Base-by-base conservation (phyloP, 2,888 invertebrate species). In the Seladonia tumulorum region DNA sequence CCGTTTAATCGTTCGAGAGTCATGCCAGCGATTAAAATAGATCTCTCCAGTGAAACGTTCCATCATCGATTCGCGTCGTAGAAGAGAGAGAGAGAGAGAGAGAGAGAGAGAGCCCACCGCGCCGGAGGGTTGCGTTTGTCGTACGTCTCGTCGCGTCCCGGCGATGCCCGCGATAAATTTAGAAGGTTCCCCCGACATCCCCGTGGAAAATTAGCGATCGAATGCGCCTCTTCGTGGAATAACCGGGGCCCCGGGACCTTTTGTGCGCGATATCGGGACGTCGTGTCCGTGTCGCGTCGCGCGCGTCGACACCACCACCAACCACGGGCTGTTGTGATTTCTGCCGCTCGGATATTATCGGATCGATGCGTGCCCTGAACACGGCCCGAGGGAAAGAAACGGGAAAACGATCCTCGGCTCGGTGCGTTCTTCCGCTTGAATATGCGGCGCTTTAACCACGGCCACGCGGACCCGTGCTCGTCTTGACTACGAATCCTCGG, bases 401-500 rank as follows among this genome's bases (percentile, higher is more conserved):
- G 53, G 45, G 70, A 35, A 49, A 45, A 76, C 18, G 35, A 49
- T 49, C 68, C 45, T 73, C 29, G 76, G 60, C 25, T 29, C 53
- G 66, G 22, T 16, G 47, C 12, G 75, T 42, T 68, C 68, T 39
- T 77, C 35, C 29, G 16, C 25, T 57, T 85, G 85, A 91, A 88
- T 87, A 92, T 90, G 92, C 87, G 70, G 82, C 85, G 82, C 53
- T 79, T 70, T 63, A 60, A 88, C 70, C 81, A 77, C 79, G 82
- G 76, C n/a, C 75, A 66, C 70, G 82, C 73, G 71, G 75, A 73
- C 66, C 81, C 85, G 76, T 72, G 80, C 71, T 76, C 75, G 73
- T 88, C 91, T 91, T 91, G 90, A 91, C 87, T 91, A 90, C 86
- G 84, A 83, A 60, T 60, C 85, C 70, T 73, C 78, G 72, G 53